Base-by-base conservation (phyloP, 1,140 invertebrate species). In the Papilio machaon region DNA sequence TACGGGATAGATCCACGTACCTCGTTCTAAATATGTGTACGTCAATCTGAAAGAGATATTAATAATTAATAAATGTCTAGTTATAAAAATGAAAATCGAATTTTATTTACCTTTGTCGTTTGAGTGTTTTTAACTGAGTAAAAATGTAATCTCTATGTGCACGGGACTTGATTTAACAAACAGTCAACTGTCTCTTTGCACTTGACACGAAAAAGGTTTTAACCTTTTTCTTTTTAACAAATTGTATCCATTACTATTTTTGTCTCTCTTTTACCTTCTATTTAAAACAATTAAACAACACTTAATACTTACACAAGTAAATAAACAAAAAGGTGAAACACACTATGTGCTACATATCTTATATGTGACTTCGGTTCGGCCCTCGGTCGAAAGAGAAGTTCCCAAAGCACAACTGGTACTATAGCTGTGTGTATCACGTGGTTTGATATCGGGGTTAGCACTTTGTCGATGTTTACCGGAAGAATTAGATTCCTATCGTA, bases 391-490 rank as follows among this genome's bases (percentile, higher is more conserved):
- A 86, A 88, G 1, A 84, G 43, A 5, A 90, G 15, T 79, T 92
- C 91, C 85, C 86, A 89, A 5, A 90, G 13, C 0, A 82, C 84
- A 0, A 90, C 70, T 0, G 86, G 87, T 0, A 91, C 78, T 38
- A 92, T 91, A 7, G 86, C 81, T 0, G 91, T 90, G 58, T 93
- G 91, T 76, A 92, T 88, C 5, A 93, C 85, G 43, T 93, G 90
- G 73, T 93, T 93, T 0, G 87, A 88, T 2, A 82, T 74, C 0
- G 80, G 80, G 1, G 86, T 87, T 1, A 93, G 70, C 0, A 87
- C 81, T 54, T 85, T 84, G 73, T 91, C 90, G 0, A 85, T 73
- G 19, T 83, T 85, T 6, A 82, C 75, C 0, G 91, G 91, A 64
- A 84, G 90, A 19, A 93, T 86, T 0, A 93, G 84, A 11, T 70